A percentile compares a stretch with the other conserved stretches of the same genome.
Conservation (phyloP, 2,888 invertebrate species). For the Elysia crispata region DNA sequence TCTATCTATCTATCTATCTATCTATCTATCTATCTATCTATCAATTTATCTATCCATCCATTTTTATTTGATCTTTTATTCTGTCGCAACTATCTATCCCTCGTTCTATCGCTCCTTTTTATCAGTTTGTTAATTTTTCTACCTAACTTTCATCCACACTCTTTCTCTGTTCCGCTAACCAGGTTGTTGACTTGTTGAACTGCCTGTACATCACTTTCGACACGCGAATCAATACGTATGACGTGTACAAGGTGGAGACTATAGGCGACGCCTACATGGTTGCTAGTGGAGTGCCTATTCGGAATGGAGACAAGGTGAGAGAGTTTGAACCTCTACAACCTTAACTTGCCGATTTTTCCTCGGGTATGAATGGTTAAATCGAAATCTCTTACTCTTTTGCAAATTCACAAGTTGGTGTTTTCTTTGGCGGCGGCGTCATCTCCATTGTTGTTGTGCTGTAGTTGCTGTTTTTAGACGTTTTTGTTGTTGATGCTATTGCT, state of each 20-base stretch:
- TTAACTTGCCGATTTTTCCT: too few relatives aligned
- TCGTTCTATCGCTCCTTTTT: too few relatives aligned
- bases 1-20: too few relatives aligned
- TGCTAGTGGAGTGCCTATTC: conserved; percentile 64
- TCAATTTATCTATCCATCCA: too few relatives aligned
- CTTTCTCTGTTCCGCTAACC: neutral
- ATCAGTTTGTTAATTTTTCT: too few relatives aligned
- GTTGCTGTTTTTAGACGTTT: neutral
- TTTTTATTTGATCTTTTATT: too few relatives aligned
- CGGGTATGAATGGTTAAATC: too few relatives aligned
- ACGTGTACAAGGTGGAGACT: conserved; percentile 70
- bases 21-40: too few relatives aligned
- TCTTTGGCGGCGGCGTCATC: neutral
- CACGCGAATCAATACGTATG: conserved; percentile 64
- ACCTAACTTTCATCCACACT: too few relatives aligned
- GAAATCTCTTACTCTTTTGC: too few relatives aligned
- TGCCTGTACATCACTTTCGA: conserved; percentile 66
- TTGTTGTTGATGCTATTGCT: neutral
- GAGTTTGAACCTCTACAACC: too few relatives aligned
- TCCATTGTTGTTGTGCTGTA: neutral
- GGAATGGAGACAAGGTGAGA: conserved; percentile 61
- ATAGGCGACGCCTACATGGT: conserved; percentile 71
- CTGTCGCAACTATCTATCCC: too few relatives aligned
- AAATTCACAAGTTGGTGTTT: neutral
- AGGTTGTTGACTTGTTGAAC: conserved; percentile 68